Evolutionary conservation across 2,888 invertebrate genomes (phyloP).

Genomic region (Agrotis clavis): DNA sequence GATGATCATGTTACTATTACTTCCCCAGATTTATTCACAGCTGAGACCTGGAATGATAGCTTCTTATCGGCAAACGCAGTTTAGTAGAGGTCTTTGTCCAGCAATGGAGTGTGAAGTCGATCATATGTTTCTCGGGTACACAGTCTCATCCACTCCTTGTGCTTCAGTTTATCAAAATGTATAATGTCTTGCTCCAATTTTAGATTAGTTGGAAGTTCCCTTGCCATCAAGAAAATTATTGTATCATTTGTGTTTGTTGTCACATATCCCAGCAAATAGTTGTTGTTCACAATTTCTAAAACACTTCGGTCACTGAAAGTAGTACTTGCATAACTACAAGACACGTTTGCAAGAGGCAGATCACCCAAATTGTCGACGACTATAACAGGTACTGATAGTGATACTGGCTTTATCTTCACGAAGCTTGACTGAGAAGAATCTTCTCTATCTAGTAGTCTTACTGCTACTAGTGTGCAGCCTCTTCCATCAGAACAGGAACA

Average conservation of each 20-base stretch:
- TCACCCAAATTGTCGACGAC: constrained; percentile 15
- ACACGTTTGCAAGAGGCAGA: background rate
- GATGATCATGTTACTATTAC: background rate
- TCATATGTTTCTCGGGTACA: constrained; percentile 36
- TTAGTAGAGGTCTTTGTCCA: background rate
- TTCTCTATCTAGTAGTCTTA: background rate
- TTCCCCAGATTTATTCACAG: background rate
- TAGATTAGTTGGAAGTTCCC: constrained; percentile 20
- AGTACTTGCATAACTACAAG: constrained; percentile 14
- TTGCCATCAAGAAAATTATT: constrained; percentile 28
- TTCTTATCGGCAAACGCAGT: background rate
- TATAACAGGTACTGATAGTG: constrained; percentile 11
- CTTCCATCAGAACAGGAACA: constrained; percentile 39
- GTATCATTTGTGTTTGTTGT: background rate
- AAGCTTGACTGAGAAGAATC: background rate
- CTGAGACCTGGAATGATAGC: background rate
- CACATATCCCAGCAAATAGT: constrained; percentile 26
- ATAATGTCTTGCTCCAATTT: constrained; percentile 29
- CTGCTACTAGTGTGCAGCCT: constrained; percentile 22
- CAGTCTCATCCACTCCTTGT: constrained; percentile 25
- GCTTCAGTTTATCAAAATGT: constrained; percentile 27
- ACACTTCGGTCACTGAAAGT: constrained; percentile 17
- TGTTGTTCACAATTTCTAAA: constrained; percentile 31
- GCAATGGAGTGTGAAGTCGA: constrained; percentile 3
- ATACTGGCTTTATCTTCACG: background rate